Percentiles rank a stretch among this genome's conserved stretches.
Evolutionary conservation across 2,797 vertebrate genomes (phyloP).

Genomic region (Pogonophryne albipinna): DNA sequence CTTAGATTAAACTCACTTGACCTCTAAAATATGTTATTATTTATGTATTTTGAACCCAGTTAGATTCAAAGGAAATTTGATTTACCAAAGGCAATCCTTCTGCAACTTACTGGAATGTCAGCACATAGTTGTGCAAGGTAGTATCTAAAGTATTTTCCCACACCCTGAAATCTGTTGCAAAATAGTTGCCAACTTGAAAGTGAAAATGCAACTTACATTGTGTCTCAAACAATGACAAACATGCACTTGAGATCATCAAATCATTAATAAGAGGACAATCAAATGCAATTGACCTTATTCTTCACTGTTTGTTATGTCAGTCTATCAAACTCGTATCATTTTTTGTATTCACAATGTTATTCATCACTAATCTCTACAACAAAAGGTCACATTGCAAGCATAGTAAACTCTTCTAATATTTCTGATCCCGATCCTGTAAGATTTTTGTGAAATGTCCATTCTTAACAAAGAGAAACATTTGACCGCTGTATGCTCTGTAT

Average conservation of each 20-base stretch:
- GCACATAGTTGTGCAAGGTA: constrained; percentile 47
- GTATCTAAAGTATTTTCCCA: constrained; percentile 41
- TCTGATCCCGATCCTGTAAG: constrained; percentile 12
- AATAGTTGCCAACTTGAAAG: constrained; percentile 25
- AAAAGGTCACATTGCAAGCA: constrained; percentile 15
- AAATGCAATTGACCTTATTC: neutral
- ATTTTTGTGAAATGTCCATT: constrained; percentile 21
- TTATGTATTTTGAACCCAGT: neutral
- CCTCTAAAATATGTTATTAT: neutral
- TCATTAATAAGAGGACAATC: neutral
- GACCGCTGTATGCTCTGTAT: constrained; percentile 22
- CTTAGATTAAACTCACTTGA: neutral
- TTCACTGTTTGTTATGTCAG: neutral
- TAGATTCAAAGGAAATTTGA: neutral
- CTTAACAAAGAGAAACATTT: neutral
- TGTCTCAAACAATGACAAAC: neutral
- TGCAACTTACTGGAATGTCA: constrained; percentile 45
- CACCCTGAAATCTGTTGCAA: constrained; percentile 54
- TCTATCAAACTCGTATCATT: constrained; percentile 3
- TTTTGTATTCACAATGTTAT: neutral
- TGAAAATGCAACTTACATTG: constrained; percentile 10
- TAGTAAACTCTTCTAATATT: constrained; percentile 4
- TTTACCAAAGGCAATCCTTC: constrained; percentile 11
- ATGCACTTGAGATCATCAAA: neutral
- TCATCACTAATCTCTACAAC: neutral